A percentile compares a stretch with the other conserved stretches of the same genome.
These are phyloP conservation scores for Chiloscyllium punctatum DNA, from an alignment of 2,797 vertebrate genomes.

Conservation along the genomic window DNA sequence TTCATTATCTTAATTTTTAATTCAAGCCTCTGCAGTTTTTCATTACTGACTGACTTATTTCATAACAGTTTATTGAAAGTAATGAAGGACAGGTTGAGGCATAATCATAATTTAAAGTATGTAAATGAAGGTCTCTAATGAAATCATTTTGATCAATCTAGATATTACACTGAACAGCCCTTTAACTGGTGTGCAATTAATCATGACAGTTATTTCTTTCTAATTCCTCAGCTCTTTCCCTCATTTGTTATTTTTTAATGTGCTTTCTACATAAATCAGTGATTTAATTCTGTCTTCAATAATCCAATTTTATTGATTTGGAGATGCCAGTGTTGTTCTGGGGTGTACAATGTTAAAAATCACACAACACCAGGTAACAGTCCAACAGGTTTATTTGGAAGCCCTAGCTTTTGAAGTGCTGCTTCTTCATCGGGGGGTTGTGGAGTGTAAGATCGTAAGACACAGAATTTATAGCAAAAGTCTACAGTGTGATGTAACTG, in stretches of 20 bases:
- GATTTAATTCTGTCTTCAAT: neutral
- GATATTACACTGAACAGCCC: neutral
- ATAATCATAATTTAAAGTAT: constrained; percentile 20
- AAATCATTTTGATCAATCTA: constrained; percentile 8
- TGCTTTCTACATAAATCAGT: neutral
- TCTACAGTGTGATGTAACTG: too few relatives aligned
- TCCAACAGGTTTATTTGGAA: too few relatives aligned
- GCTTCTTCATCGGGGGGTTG: too few relatives aligned
- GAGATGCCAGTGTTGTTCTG: too few relatives aligned
- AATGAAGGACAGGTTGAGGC: constrained; percentile 15
- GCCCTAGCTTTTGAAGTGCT: too few relatives aligned
- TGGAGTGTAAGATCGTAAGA: too few relatives aligned
- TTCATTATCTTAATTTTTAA: neutral
- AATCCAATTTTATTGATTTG: too few relatives aligned
- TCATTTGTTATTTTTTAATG: constrained; percentile 15
- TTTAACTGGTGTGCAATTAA: constrained; percentile 10
- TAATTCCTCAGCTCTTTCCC: neutral
- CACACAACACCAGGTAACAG: too few relatives aligned
- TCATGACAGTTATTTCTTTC: neutral
- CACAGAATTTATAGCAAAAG: too few relatives aligned
- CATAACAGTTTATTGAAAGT: neutral
- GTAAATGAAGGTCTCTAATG: constrained; percentile 20
- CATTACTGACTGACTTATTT: neutral
- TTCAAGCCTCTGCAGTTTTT: neutral
- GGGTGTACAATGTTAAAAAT: too few relatives aligned